Conservation (phyloP, 2,113 vertebrate genomes). For the Nyctibius bracteatus region DNA sequence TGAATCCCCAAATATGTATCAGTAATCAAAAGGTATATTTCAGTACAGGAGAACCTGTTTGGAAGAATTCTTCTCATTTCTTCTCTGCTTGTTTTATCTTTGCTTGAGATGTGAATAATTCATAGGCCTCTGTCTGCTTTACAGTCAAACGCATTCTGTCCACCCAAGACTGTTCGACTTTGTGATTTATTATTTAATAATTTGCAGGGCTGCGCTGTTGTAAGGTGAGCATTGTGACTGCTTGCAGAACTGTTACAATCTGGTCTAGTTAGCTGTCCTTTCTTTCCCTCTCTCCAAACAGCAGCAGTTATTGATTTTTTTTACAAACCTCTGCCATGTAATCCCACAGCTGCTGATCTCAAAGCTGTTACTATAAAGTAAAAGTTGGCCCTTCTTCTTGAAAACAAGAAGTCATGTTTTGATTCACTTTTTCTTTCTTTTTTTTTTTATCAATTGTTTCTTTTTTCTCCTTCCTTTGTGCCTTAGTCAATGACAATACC, state of each 20-base stretch:
- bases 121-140: slow-evolving; percentile 84
- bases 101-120: slow-evolving; percentile 87
- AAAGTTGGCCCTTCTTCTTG: slow-evolving; percentile 79
- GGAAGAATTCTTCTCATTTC: slow-evolving; percentile 81
- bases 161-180: slow-evolving; percentile 86
- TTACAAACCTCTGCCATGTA: slow-evolving; percentile 78
- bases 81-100: slow-evolving; percentile 85
- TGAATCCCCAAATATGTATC: slow-evolving; percentile 70
- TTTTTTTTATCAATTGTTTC: slow-evolving; percentile 59
- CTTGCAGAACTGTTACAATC: slow-evolving; percentile 88
- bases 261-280: slow-evolving; percentile 89
- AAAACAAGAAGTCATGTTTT: slow-evolving; percentile 76
- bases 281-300: slow-evolving; percentile 85
- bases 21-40: slow-evolving; percentile 81
- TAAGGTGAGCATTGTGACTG: slow-evolving; percentile 85
- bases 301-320: slow-evolving; percentile 86
- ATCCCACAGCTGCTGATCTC: slow-evolving; percentile 81
- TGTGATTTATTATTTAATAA: slow-evolving; percentile 96
- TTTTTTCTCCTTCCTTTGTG: slow-evolving; percentile 62
- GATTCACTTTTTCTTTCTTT: slow-evolving; percentile 62
- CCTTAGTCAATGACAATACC: slow-evolving; percentile 64
- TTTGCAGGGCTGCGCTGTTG: slow-evolving; percentile 85
- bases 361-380: slow-evolving; percentile 80
- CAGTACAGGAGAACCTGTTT: slow-evolving; percentile 79
- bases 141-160: slow-evolving; percentile 88